These are phyloP conservation scores for Spheniscus humboldti DNA, from an alignment of 2,797 vertebrate genomes.

Conservation along the genomic window DNA sequence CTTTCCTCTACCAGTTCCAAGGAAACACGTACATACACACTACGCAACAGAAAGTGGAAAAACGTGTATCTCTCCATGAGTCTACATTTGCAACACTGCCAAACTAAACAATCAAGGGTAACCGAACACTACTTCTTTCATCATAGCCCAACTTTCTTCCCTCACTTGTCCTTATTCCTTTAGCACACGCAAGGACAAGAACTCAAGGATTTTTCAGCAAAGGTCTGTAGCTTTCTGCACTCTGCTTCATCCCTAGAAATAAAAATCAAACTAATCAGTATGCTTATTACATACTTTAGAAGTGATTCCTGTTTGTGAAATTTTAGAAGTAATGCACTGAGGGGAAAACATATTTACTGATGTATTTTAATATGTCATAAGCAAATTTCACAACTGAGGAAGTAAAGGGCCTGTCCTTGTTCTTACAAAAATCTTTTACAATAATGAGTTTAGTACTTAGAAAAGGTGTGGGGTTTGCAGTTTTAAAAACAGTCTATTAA, in stretches of 20 bases:
- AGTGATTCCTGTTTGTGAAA: not conserved
- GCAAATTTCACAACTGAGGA: not conserved
- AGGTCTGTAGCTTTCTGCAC: not conserved
- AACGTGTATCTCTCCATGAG: not conserved
- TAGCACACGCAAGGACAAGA: not conserved
- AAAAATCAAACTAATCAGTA: not conserved
- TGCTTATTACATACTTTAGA: not conserved
- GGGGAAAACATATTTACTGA: not conserved
- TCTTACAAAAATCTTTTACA: not conserved
- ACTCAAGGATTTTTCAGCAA: slow-evolving; percentile 7
- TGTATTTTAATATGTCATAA: not conserved
- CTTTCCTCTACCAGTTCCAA: slow-evolving; percentile 33
- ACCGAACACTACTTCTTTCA: not conserved
- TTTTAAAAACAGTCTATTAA: not conserved
- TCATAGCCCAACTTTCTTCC: not conserved
- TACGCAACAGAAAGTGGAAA: not conserved
- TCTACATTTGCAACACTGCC: not conserved
- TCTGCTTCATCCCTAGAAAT: not conserved
- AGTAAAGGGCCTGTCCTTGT: not conserved
- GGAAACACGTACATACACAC: not conserved
- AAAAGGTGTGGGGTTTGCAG: not conserved
- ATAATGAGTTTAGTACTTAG: not conserved
- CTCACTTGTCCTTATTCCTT: not conserved
- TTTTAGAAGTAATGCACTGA: not conserved
- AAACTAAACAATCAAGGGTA: slow-evolving; percentile 7